Evolutionary conservation across 2,888 invertebrate genomes (phyloP).

Genomic region (Arrhopalites spinosus): DNA sequence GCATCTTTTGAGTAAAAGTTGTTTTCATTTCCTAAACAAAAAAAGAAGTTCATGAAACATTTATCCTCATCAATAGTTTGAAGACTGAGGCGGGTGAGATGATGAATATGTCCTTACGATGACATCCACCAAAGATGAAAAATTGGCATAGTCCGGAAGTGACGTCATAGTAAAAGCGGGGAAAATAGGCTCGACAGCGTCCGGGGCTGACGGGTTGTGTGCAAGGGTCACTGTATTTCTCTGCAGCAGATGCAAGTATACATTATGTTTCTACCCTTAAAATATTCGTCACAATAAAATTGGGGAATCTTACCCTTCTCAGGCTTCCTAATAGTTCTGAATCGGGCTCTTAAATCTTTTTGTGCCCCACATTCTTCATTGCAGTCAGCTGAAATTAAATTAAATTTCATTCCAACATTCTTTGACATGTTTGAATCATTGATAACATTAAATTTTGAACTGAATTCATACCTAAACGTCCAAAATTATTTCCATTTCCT

Average conservation of each 20-base stretch:
- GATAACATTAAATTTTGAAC: no score
- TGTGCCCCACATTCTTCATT: slow-evolving; percentile 1
- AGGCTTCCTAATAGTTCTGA: not conserved
- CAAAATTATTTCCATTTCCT: slow-evolving; percentile 26
- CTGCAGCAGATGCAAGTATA: not conserved
- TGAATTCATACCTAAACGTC: not conserved
- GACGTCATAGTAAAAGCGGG: slow-evolving; percentile 36
- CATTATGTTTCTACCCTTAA: not conserved
- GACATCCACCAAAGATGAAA: slow-evolving; percentile 57
- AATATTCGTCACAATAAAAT: not conserved
- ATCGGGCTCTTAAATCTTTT: not conserved
- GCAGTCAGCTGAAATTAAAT: slow-evolving; percentile 10
- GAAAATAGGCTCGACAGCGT: slow-evolving; percentile 32
- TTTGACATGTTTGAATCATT: no score
- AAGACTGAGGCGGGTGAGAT: no score
- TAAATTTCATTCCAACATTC: no score
- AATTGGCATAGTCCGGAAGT: slow-evolving; percentile 37
- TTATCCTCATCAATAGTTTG: no score
- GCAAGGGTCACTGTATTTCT: slow-evolving; percentile 18
- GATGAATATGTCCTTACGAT: slow-evolving; percentile 49
- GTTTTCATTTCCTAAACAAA: slow-evolving; percentile 54
- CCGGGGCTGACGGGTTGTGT: slow-evolving; percentile 26
- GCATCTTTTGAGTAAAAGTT: slow-evolving; percentile 55
- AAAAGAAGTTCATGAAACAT: no score
- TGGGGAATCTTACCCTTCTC: not conserved